Base-by-base conservation (phyloP, 2,797 vertebrate genomes). In the Staurois parvus region DNA sequence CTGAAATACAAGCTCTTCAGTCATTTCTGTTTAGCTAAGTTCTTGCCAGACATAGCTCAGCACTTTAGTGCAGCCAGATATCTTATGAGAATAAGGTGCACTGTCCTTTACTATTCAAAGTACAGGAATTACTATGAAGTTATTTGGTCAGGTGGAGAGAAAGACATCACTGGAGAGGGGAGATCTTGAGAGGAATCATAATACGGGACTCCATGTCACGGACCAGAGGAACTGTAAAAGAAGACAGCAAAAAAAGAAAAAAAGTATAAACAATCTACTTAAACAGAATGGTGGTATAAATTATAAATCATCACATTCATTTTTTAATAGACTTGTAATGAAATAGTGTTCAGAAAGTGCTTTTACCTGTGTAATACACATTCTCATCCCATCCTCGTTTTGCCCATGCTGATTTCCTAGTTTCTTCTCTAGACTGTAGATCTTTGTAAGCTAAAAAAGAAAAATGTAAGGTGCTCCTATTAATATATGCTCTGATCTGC, bases 171-270 rank as follows among this genome's bases (percentile, higher is more conserved):
- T 99, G 97, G 79, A 99, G 93, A 11, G 97, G 97, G 0, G 98
- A 99, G 88, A 94, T 96, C 90, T 94, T 94, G 89, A 96, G 94
- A 3, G 98, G 97, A 75, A 99, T 99, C 97, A 99, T 98, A 86
- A 99, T 97, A 86, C 98, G 94, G 0, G 97, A 99, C 88, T 98
- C 96, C 97, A 99, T 98, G 89, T 91, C 96, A 84, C 96, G 95
- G 83, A 99, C 96, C 88, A 99, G 90, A 26, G 98, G 97, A 32
- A 98, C 98, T 99, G 94, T 3, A 62, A 48, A 45, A 88, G 88
- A 73, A 90, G 89, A 64, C 87, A 88, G 70, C 89, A 90, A 83
- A 83, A 69, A 48, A 37, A 21, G 12, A 29, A 48, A 37, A 15
- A 19, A 29, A n/a, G n/a, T n/a, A 30, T 10, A 64, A 21, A 1